These are phyloP conservation scores for Achroia grisella DNA, from an alignment of 1,140 invertebrate genomes.

Conservation along the genomic window DNA sequence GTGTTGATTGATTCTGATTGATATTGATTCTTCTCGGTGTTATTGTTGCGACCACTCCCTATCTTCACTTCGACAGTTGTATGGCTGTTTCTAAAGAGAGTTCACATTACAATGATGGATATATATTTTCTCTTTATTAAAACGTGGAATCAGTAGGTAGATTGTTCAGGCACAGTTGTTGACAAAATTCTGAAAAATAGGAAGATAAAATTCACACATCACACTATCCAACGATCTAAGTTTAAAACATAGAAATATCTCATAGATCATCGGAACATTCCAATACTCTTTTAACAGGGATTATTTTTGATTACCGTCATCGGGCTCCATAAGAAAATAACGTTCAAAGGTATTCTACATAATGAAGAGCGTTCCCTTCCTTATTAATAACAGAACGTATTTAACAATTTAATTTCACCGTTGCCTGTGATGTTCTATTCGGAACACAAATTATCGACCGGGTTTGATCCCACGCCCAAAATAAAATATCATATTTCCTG, in stretches of 20 bases:
- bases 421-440: constrained; percentile 54
- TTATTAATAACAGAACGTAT: constrained; percentile 41
- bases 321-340: neutral
- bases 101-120: too few relatives aligned
- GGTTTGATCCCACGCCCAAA: constrained; percentile 71
- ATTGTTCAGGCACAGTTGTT: too few relatives aligned
- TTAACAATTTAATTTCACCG: constrained; percentile 52
- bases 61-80: constrained; percentile 13
- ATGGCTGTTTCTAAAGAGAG: constrained; percentile 7
- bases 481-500: constrained; percentile 74
- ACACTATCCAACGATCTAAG: too few relatives aligned
- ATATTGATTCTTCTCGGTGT: constrained; percentile 43
- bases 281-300: too few relatives aligned
- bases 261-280: too few relatives aligned
- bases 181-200: too few relatives aligned
- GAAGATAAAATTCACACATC: too few relatives aligned
- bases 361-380: constrained; percentile 11
- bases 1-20: constrained; percentile 52
- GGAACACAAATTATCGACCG: constrained; percentile 65
- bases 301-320: neutral
- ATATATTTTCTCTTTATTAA: too few relatives aligned
- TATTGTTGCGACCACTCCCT: constrained; percentile 7
- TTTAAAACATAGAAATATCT: too few relatives aligned
- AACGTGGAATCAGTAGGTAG: too few relatives aligned
- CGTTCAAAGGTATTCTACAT: constrained; percentile 4